Base-by-base conservation (phyloP, 1,140 invertebrate species). In the Drosophila sechellia region DNA sequence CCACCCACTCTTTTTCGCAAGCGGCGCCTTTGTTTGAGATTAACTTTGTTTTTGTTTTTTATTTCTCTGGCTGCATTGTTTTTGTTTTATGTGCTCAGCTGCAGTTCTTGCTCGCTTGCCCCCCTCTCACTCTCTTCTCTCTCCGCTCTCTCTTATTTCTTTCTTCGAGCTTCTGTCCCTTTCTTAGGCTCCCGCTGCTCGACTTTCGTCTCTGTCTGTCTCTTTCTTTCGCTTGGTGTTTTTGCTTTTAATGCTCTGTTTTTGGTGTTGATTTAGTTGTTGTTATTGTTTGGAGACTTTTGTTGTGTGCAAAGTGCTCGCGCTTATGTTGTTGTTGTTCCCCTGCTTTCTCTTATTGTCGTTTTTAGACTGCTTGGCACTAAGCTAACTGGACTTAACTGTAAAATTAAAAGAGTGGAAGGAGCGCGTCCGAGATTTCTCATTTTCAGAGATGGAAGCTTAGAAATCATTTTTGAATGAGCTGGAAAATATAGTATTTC, bases 21-120 rank as follows among this genome's bases (percentile, higher is more conserved):
- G 57, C 56, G 63, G 59, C 63, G 70, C 79, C 83, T 87, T 87
- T 86, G 79, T 80, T 85, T 49, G 64, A 56, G 66, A 64, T 69
- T 57, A 70, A 57, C 52, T 70, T 57, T 70, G 53, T 46, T 70
- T 42, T 20, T n/a, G 48, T 34, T 69, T 48, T 65, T 43, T 55
- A n/a, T 54, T 15, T 59, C 59, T 42, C 37, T 15, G 25, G 35
- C 27, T 15, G 43, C 50, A 45, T 64, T 64, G 65, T 59, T 64
- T 57, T 66, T 66, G 39, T 50, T 57, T 27, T 55, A 20, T 59
- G 42, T 50, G n/a, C 54, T 60, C 48, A 72, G 69, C 55, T 72
- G 69, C 66, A 72, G 68, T 37, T 43, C 39, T 31, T 46, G 13
- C 35, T 12, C 22, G 1, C 42, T 20, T 34, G 6, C 17, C 20